These are phyloP conservation scores for Leptonema lineaticorne DNA, from an alignment of 1,140 invertebrate genomes.

Conservation along the genomic window DNA sequence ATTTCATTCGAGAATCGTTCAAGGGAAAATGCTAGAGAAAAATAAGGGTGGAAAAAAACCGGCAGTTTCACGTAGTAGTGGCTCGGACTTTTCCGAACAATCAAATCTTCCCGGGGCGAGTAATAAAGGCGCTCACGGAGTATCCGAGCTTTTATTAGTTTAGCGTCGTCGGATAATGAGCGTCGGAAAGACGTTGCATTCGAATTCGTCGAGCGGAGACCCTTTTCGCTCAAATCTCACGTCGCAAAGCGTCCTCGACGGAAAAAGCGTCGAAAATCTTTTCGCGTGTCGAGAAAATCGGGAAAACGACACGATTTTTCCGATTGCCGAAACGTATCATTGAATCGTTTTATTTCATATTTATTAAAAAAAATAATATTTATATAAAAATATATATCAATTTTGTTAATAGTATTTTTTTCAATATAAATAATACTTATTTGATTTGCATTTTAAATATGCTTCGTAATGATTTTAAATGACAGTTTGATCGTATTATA, in stretches of 20 bases:
- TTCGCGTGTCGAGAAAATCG: conserved; percentile 28
- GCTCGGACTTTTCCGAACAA: conserved; percentile 25
- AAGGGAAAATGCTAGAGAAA: too few species aligned
- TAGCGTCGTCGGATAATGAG: conserved; percentile 15
- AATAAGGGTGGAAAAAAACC: too few species aligned
- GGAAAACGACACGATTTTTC: conserved; percentile 17
- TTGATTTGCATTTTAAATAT: too few species aligned
- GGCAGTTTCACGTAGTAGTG: too few species aligned
- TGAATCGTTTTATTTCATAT: neutral
- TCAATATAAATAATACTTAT: too few species aligned
- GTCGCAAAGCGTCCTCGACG: conserved; percentile 15
- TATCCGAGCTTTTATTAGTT: conserved; percentile 33
- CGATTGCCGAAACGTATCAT: neutral
- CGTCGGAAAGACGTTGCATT: conserved; percentile 11
- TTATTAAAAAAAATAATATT: too few species aligned
- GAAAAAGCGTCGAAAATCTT: conserved; percentile 26
- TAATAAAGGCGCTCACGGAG: conserved; percentile 24
- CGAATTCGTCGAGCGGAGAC: neutral
- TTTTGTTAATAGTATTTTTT: too few species aligned
- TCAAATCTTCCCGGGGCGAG: conserved; percentile 32
- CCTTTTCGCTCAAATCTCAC: conserved; percentile 26
- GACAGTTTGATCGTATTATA: too few species aligned
- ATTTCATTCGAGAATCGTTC: too few species aligned
- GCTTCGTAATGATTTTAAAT: too few species aligned
- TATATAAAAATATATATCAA: too few species aligned